Conservation (phyloP, 2,113 vertebrate genomes). For the Zosterops borbonicus region DNA sequence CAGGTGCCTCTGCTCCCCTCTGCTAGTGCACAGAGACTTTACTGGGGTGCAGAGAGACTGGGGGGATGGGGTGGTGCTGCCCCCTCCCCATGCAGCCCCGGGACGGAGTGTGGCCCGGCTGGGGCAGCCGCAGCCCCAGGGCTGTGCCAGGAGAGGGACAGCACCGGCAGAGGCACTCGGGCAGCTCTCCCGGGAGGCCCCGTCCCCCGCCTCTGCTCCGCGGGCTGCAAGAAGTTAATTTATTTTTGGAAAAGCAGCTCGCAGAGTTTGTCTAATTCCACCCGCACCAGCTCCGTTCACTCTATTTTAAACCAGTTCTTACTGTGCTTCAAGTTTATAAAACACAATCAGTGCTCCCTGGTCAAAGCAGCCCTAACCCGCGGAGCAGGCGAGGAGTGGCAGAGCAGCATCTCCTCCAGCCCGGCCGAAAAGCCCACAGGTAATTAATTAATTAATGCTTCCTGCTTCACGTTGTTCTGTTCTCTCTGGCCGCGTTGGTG, state of each 20-base stretch:
- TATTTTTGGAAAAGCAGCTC: slow-evolving; percentile 64
- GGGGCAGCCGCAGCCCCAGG: not conserved
- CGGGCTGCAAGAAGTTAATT: slow-evolving; percentile 70
- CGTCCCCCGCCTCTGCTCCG: not conserved
- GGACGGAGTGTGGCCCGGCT: fast-evolving
- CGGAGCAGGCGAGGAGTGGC: slow-evolving; percentile 3
- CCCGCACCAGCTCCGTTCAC: slow-evolving; percentile 56
- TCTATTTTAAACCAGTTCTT: slow-evolving; percentile 66
- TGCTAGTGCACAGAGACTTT: fast-evolving
- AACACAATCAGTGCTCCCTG: slow-evolving; percentile 46
- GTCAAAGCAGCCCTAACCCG: slow-evolving; percentile 1
- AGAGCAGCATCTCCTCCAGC: slow-evolving; percentile 26
- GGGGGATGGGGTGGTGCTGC: not conserved
- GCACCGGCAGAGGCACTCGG: not conserved
- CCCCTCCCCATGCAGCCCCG: not conserved
- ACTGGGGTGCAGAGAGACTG: not conserved
- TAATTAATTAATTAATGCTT: not conserved
- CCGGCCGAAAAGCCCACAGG: slow-evolving; percentile 17
- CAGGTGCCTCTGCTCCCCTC: not conserved
- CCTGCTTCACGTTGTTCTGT: not conserved
- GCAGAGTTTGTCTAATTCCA: slow-evolving; percentile 63
- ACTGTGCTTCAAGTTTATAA: slow-evolving; percentile 62
- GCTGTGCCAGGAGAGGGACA: not conserved
- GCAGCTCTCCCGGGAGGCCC: not conserved
- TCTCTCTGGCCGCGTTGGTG: not conserved